These are phyloP conservation scores for Holothuria leucospilota DNA, from an alignment of 53 echinoderm and acorn worm species.

Conservation along the genomic window DNA sequence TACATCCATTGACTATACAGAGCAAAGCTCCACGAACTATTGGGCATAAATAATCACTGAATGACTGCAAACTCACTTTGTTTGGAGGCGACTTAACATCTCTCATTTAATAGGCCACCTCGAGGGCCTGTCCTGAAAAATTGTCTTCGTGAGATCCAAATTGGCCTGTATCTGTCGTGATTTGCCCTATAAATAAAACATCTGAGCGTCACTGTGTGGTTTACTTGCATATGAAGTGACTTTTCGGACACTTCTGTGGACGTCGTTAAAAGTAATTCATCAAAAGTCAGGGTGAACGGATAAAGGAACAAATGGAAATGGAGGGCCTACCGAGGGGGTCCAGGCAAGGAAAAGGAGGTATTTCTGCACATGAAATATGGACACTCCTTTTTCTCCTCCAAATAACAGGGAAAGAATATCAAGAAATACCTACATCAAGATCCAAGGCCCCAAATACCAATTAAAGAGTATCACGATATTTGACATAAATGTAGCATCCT, in stretches of 20 bases:
- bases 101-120: constrained; percentile 48
- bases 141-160: constrained; percentile 44
- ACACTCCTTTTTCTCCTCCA: constrained; percentile 13
- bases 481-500: constrained; percentile 45
- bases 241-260: constrained; percentile 43
- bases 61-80: constrained; percentile 30
- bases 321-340: constrained; percentile 24
- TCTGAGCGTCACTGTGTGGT: constrained; percentile 30
- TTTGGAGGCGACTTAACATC: constrained; percentile 40
- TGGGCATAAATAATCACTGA: constrained; percentile 21
- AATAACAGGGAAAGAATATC: constrained; percentile 17
- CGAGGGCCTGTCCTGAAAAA: constrained; percentile 46
- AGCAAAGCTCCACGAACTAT: neutral
- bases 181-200: constrained; percentile 48
- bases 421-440: neutral
- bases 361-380: constrained; percentile 23
- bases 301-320: constrained; percentile 40
- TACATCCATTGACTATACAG: no score
- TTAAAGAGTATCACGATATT: constrained; percentile 49
- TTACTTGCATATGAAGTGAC: constrained; percentile 42
- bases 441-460: constrained; percentile 46
- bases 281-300: constrained; percentile 36
- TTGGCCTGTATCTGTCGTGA: constrained; percentile 51
- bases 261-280: constrained; percentile 39
- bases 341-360: neutral